Conservation (phyloP, 2,113 vertebrate genomes). For the Ginglymostoma cirratum region DNA sequence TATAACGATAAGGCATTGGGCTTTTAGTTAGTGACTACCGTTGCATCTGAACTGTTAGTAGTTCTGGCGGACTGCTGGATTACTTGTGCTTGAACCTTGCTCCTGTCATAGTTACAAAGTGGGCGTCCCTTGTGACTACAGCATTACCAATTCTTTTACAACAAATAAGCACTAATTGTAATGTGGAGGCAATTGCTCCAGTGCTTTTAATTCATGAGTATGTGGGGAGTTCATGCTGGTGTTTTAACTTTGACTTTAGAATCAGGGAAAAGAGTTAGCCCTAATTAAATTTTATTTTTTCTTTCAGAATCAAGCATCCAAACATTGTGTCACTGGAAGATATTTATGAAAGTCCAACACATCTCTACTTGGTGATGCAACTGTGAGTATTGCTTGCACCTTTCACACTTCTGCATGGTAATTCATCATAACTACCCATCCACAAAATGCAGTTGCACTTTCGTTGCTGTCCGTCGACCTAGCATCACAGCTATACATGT, state of each 20-base stretch:
- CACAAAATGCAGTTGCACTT: background rate
- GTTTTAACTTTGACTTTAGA: background rate
- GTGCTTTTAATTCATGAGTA: background rate
- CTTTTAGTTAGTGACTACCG: background rate
- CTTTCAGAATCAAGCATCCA: slow-evolving; percentile 83
- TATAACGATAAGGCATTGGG: background rate
- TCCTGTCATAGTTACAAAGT: too few species aligned
- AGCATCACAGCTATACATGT: background rate
- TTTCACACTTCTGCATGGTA: background rate
- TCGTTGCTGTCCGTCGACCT: background rate
- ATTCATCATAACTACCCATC: background rate
- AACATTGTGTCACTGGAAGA: slow-evolving; percentile 97
- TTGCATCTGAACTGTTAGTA: too few species aligned
- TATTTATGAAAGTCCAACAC: slow-evolving; percentile 87
- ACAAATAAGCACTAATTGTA: background rate
- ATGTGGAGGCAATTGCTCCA: background rate
- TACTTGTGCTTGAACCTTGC: background rate
- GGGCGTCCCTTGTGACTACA: background rate
- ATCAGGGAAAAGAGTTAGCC: background rate
- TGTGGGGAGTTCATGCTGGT: background rate
- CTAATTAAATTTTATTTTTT: background rate
- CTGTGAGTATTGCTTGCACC: slow-evolving; percentile 66
- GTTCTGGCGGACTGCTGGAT: background rate
- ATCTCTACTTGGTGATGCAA: slow-evolving; percentile 99
- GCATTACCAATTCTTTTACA: background rate